Evolutionary conservation across 2,113 vertebrate genomes (phyloP).

Genomic region (Trachemys scripta): DNA sequence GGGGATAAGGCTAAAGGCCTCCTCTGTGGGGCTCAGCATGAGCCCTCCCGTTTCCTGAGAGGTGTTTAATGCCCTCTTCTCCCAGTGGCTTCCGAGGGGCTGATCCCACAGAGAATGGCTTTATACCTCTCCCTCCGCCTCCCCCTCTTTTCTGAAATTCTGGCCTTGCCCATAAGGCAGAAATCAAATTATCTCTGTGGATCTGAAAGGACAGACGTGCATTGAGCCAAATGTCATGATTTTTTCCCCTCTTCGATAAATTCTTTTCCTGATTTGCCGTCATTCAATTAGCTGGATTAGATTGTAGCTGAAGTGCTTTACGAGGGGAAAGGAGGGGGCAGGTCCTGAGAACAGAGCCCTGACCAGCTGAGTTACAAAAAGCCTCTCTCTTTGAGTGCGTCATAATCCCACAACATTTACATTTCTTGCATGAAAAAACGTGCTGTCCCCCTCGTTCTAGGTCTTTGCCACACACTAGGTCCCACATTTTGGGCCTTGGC

Average conservation of each 20-base stretch:
- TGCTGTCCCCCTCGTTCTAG: neutral
- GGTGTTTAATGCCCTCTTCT: neutral
- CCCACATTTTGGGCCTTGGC: neutral
- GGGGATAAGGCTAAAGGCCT: neutral
- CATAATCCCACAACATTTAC: neutral
- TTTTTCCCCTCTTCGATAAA: constrained; percentile 15
- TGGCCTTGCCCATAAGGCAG: neutral
- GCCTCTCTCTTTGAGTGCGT: neutral
- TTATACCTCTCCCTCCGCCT: neutral
- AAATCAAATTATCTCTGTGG: constrained; percentile 17
- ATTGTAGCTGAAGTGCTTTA: neutral
- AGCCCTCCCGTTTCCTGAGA: neutral
- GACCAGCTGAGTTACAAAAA: neutral
- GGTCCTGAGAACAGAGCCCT: neutral
- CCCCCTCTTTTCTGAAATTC: neutral
- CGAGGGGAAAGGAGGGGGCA: fast-evolving
- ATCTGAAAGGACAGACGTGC: constrained; percentile 41
- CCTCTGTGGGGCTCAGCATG: neutral
- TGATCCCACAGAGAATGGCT: neutral
- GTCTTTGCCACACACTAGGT: neutral
- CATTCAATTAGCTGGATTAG: constrained; percentile 52
- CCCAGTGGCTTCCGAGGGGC: neutral
- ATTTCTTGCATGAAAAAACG: neutral
- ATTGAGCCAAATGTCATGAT: constrained; percentile 8
- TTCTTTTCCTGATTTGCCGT: constrained; percentile 2